Evolutionary conservation across 1,140 invertebrate species (phyloP).

Genomic region (Wasmannia auropunctata): DNA sequence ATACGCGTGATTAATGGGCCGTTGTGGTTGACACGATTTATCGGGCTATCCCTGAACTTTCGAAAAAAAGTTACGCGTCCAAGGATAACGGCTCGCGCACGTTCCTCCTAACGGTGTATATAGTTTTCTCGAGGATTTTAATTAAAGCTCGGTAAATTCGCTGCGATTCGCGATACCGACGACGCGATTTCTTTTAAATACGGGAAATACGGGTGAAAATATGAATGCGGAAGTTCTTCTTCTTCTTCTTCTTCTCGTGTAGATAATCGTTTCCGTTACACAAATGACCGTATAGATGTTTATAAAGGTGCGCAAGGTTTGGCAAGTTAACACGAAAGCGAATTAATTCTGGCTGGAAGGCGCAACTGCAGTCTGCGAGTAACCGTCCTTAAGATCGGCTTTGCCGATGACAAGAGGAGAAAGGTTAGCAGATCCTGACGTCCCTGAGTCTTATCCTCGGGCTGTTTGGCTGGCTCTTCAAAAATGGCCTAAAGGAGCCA

Average conservation of each 20-base stretch:
- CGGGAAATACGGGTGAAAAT: not conserved
- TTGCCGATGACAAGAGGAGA: constrained; percentile 64
- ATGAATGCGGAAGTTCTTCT: not conserved
- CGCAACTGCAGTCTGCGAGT: not conserved
- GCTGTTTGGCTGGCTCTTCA: constrained; percentile 53
- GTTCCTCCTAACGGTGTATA: not conserved
- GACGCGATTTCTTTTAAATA: not conserved
- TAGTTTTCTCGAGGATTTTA: not conserved
- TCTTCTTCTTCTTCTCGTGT: not conserved
- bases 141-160: not conserved
- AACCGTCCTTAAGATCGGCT: constrained; percentile 19
- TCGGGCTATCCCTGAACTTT: constrained; percentile 73
- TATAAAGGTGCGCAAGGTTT: not conserved
- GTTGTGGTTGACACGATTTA: constrained; percentile 71
- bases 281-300: not conserved
- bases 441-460: constrained; percentile 76
- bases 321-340: not conserved
- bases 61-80: constrained; percentile 66
- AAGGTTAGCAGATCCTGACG: constrained; percentile 73
- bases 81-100: constrained; percentile 69
- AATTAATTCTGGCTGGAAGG: constrained; percentile 7
- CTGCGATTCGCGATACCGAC: not conserved
- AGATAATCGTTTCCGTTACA: not conserved
- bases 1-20: constrained; percentile 74
- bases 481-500: constrained; percentile 62